A percentile compares a stretch with the other conserved stretches of the same genome.
Evolutionary conservation across 37 sponge, comb jelly and placozoan species (phyloP).

Genomic region (Lycopodina hypogea): DNA sequence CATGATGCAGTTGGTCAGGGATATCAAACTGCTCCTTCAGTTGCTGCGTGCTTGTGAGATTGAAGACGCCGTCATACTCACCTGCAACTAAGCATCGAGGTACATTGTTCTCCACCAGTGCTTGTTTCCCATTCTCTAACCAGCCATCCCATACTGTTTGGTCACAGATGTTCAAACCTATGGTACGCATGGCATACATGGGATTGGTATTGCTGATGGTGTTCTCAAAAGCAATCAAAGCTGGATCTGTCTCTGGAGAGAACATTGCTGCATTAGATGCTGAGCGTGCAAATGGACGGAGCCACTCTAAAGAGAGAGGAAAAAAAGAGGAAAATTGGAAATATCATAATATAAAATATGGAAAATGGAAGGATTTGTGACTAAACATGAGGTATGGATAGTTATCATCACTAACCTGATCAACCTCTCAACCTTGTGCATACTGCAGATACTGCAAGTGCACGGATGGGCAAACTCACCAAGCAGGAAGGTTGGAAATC

Average conservation of each 20-base stretch:
- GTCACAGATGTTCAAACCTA: conserved; percentile 27
- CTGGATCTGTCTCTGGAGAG: conserved; percentile 49
- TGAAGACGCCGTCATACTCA: conserved; percentile 44
- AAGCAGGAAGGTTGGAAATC: conserved; percentile 43
- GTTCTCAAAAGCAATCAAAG: conserved; percentile 59
- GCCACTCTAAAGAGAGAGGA: conserved; percentile 55
- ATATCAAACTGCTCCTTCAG: conserved; percentile 6
- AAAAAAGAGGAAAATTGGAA: no score
- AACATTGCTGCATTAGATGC: conserved; percentile 60
- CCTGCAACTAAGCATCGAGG: conserved; percentile 22
- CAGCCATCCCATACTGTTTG: conserved; percentile 30
- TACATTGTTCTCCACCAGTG: conserved; percentile 1
- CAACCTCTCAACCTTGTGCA: no score
- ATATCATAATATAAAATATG: background rate
- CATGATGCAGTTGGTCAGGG: conserved; percentile 21
- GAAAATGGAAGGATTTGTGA: background rate
- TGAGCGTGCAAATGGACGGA: conserved; percentile 57
- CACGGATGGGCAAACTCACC: conserved; percentile 17
- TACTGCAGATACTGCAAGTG: no score
- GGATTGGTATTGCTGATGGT: conserved; percentile 39
- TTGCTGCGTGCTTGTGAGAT: conserved; percentile 14
- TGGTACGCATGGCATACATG: conserved; percentile 70
- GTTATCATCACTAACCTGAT: no score
- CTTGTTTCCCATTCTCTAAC: conserved; percentile 21
- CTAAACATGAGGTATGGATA: background rate